Conservation (phyloP, 2,797 vertebrate genomes). For the Lithobates pipiens region DNA sequence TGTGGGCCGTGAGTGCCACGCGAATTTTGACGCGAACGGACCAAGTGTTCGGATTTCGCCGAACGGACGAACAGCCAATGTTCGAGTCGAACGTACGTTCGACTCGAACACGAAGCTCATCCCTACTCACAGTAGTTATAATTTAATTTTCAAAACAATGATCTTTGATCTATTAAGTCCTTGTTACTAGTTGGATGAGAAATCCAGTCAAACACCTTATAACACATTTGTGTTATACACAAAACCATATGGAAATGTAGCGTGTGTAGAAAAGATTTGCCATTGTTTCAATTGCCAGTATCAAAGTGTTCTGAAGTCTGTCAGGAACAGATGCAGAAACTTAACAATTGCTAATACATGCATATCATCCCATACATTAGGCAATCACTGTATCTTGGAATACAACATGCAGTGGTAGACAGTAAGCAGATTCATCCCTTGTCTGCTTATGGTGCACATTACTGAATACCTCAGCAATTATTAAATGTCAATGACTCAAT, state of each 20-base stretch:
- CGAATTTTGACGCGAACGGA: no score
- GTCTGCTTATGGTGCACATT: constrained; percentile 30
- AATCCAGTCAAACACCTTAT: neutral
- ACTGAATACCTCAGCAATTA: constrained; percentile 38
- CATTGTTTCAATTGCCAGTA: neutral
- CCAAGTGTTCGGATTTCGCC: no score
- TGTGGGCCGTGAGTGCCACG: no score
- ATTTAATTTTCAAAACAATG: no score
- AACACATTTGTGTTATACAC: neutral
- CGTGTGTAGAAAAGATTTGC: neutral
- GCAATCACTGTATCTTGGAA: constrained; percentile 20
- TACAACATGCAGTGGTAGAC: neutral
- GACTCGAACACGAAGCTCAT: no score
- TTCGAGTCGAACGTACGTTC: no score
- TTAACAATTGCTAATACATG: constrained; percentile 23
- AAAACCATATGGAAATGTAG: neutral
- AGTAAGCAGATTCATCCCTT: constrained; percentile 45
- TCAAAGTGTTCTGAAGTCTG: neutral
- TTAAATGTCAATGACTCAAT: constrained; percentile 40
- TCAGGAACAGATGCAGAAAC: constrained; percentile 12
- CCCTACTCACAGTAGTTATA: no score
- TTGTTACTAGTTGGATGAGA: neutral
- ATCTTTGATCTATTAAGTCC: neutral
- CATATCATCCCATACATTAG: constrained; percentile 26
- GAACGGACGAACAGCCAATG: no score